Base-by-base conservation (phyloP, 2,888 invertebrate genomes). In the Drosophila nr. perissopoda region DNA sequence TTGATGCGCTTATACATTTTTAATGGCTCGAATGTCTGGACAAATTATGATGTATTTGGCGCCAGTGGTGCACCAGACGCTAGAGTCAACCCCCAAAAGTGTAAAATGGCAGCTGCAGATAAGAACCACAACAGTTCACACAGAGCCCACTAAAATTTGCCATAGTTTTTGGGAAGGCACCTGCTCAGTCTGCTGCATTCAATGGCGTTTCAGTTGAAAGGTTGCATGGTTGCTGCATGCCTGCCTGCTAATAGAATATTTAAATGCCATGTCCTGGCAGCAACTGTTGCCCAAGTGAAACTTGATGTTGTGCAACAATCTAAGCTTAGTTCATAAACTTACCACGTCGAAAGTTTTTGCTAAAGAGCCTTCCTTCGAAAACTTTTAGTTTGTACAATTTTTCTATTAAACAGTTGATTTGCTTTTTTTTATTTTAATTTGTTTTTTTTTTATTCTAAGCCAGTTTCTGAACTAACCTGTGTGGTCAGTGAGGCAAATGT, bases 11-110 rank as follows among this genome's bases (percentile, higher is more conserved):
- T 89, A 82, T 85, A 64, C 66, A 85, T 86, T 79, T 82, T 84
- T 82, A 85, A 80, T 82, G 86, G 75, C 63, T 60, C 51, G 33
- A 77, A 51, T 81, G 82, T 73, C 85, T 80, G 36, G 59, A 57
- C 74, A 90, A 90, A 85, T 90, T 79, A 88, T 85, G 83, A 90
- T 86, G 72, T 62, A 90, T 85, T 77, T 70, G 88, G 77, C 76
- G 83, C 76, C 80, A 82, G 56, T 58, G 48, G 54, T 38, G 48
- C 48, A 29, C 29, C 64, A 36, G 54, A 33, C 42, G 46, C 42
- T 7, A 42, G 1, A 29, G 13, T 38, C 71, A 51, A 34, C 40
- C 40, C 49, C 42, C 31, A 38, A 48, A 52, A 73, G 70, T 83
- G 81, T 65, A 34, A 80, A 65, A 56, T 61, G 65, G 31, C 66